Percentiles rank a stretch among this genome's conserved stretches.
Conservation (phyloP, 2,888 invertebrate species). For the Chirona hameri region DNA sequence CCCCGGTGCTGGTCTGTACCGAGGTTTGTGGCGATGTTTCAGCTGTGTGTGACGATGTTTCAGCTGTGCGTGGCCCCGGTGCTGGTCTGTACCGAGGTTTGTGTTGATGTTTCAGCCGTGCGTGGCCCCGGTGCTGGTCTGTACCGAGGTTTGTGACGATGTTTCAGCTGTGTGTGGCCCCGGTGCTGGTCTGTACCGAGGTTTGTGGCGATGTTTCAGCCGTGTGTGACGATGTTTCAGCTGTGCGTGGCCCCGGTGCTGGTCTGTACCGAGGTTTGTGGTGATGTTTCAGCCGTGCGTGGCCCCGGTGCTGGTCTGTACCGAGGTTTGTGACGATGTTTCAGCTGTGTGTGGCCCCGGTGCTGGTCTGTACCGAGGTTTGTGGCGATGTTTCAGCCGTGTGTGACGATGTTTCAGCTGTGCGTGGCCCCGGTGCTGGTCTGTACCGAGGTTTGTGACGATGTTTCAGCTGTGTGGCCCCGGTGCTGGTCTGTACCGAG, state of each 20-base stretch:
- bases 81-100: conserved; percentile 73
- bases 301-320: background rate
- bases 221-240: too few relatives aligned
- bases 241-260: conserved; percentile 80
- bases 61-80: conserved; percentile 80
- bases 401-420: conserved; percentile 59
- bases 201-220: too few relatives aligned
- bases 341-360: background rate
- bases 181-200: too few relatives aligned
- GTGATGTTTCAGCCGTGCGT: too few relatives aligned
- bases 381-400: too few relatives aligned
- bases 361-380: too few relatives aligned
- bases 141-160: background rate
- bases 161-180: background rate
- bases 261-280: conserved; percentile 74
- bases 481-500: background rate
- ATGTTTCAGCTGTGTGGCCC: too few relatives aligned
- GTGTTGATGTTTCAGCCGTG: too few relatives aligned
- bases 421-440: conserved; percentile 81
- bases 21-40: background rate
- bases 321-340: background rate
- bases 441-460: conserved; percentile 73
- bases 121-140: background rate
- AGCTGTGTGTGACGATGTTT: too few relatives aligned
- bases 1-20: too few relatives aligned